Percentiles rank a stretch among this genome's conserved stretches.
Evolutionary conservation across 2,113 vertebrate species (phyloP).

Genomic region (Plecotus auritus): DNA sequence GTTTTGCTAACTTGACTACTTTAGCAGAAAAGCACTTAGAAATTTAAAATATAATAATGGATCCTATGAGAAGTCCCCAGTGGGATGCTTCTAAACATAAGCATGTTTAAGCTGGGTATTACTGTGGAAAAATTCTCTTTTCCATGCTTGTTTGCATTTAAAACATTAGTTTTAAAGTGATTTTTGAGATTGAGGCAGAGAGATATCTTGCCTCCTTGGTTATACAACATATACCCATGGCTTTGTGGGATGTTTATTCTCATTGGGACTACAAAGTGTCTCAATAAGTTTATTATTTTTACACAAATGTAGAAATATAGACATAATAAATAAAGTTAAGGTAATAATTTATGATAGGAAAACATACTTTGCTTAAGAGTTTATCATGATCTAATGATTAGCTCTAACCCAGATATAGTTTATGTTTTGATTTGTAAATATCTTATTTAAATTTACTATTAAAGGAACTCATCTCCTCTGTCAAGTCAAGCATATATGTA

Average conservation of each 20-base stretch:
- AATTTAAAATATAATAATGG: background rate
- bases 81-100: background rate
- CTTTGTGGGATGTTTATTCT: background rate
- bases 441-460: constrained; percentile 29
- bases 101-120: background rate
- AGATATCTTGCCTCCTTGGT: background rate
- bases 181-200: background rate
- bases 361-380: background rate
- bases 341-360: background rate
- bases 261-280: background rate
- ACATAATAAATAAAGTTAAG: background rate
- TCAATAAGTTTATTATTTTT: constrained; percentile 15
- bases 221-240: background rate
- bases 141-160: background rate
- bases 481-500: background rate
- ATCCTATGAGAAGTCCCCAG: background rate
- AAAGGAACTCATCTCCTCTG: background rate
- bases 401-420: background rate
- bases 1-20: constrained; percentile 32
- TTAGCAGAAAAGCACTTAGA: background rate
- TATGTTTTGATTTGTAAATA: background rate
- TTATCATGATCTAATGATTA: background rate
- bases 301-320: background rate
- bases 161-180: background rate
- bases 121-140: background rate